A percentile compares a stretch with the other conserved stretches of the same genome.
These are phyloP conservation scores for Alentia gelatinosa DNA, from an alignment of 2,888 invertebrate genomes.

Conservation along the genomic window DNA sequence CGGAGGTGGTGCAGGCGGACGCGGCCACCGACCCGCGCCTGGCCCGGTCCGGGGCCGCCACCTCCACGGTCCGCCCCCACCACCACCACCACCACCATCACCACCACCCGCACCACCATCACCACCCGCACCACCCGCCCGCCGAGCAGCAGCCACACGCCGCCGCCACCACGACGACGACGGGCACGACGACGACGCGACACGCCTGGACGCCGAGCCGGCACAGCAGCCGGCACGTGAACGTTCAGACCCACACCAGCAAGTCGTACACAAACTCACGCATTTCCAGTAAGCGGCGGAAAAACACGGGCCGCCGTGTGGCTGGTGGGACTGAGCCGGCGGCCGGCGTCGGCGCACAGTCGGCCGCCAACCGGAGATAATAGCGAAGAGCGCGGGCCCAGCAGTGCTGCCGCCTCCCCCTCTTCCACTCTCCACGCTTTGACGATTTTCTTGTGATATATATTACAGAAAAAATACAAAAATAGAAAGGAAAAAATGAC, in stretches of 20 bases:
- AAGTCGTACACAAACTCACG: conserved; percentile 42
- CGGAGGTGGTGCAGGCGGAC: conserved; percentile 15
- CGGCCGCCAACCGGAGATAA: conserved; percentile 18
- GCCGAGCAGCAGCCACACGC: neutral
- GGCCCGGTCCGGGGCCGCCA: neutral
- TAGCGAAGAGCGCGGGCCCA: neutral
- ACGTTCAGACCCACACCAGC: neutral
- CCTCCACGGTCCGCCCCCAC: neutral
- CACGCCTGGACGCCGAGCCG: neutral
- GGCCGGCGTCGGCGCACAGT: neutral
- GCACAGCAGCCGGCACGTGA: neutral
- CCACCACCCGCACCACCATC: neutral
- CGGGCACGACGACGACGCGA: neutral
- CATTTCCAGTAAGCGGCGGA: neutral
- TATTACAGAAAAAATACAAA: neutral
- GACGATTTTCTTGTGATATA: conserved; percentile 30
- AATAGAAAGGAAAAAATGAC: neutral
- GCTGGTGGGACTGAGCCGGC: neutral
- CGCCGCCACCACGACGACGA: neutral
- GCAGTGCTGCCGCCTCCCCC: conserved; percentile 18
- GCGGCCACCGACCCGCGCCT: neutral
- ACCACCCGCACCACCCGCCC: neutral
- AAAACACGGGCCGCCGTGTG: neutral
- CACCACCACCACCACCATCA: neutral
- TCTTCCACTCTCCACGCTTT: neutral